Conservation (phyloP, 2,113 vertebrate species). For the Delphinapterus leucas region DNA sequence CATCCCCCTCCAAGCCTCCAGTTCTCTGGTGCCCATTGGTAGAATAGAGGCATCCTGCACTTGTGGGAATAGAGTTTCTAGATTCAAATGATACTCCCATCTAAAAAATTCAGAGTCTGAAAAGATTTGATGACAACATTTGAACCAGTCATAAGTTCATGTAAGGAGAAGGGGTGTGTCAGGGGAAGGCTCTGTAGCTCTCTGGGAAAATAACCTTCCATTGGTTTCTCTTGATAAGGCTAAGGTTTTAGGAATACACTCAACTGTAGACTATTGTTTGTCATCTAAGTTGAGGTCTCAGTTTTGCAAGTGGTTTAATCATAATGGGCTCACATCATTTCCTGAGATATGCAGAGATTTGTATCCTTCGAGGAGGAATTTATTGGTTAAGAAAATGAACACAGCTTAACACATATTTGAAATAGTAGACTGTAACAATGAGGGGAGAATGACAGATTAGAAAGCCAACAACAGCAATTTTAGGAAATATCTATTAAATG, state of each 20-base stretch:
- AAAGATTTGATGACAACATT: background rate
- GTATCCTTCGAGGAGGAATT: background rate
- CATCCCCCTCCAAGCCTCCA: background rate
- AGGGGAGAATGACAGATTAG: background rate
- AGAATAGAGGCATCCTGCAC: accelerated
- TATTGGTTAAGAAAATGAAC: background rate
- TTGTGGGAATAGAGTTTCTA: background rate
- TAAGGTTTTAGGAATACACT: background rate
- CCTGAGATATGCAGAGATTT: background rate
- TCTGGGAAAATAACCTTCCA: background rate
- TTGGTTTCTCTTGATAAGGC: background rate
- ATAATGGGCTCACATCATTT: background rate
- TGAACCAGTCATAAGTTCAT: background rate
- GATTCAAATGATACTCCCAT: background rate
- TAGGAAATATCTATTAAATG: background rate
- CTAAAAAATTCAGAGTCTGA: background rate
- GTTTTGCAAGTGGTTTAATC: background rate
- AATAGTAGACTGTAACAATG: background rate
- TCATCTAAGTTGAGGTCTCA: background rate
- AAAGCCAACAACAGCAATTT: background rate
- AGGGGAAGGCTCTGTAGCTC: background rate
- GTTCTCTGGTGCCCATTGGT: background rate
- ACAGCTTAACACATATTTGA: background rate
- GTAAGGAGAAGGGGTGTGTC: background rate
- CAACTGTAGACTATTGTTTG: background rate